Conservation (phyloP, 2,113 vertebrate species). For the Hyla sarda region DNA sequence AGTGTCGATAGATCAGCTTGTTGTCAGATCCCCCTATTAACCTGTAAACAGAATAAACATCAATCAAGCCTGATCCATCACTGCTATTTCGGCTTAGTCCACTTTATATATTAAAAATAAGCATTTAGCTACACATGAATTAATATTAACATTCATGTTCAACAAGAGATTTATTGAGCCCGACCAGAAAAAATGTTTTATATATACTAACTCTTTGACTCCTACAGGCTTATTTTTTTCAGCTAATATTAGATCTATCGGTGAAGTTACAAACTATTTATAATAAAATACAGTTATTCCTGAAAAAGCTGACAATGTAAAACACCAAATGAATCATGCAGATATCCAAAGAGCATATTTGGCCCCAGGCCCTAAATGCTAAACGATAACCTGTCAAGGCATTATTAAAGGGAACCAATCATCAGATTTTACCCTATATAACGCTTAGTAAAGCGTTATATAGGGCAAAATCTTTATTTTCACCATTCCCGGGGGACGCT, state of each 20-base stretch:
- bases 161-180: not conserved
- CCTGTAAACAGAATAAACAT: conserved; percentile 71
- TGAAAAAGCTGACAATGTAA: not conserved
- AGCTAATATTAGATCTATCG: too few relatives aligned
- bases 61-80: not conserved
- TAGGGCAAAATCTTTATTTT: too few relatives aligned
- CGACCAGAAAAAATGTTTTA: too few relatives aligned
- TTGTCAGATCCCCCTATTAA: conserved; percentile 98
- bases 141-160: not conserved
- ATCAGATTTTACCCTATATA: too few relatives aligned
- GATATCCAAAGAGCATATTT: not conserved
- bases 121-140: not conserved
- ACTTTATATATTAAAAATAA: not conserved
- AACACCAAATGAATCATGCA: not conserved
- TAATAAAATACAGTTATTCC: not conserved
- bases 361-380: not conserved
- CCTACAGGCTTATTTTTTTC: not conserved
- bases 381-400: not conserved
- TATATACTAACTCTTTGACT: not conserved
- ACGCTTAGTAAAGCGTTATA: too few relatives aligned
- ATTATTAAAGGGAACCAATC: too few relatives aligned
- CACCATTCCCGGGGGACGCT: too few relatives aligned
- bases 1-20: conserved; percentile 98
- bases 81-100: not conserved
- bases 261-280: too few relatives aligned